A percentile compares a stretch with the other conserved stretches of the same genome.
These are phyloP conservation scores for Shargacucullia verbasci DNA, from an alignment of 2,888 invertebrate species.

Conservation along the genomic window DNA sequence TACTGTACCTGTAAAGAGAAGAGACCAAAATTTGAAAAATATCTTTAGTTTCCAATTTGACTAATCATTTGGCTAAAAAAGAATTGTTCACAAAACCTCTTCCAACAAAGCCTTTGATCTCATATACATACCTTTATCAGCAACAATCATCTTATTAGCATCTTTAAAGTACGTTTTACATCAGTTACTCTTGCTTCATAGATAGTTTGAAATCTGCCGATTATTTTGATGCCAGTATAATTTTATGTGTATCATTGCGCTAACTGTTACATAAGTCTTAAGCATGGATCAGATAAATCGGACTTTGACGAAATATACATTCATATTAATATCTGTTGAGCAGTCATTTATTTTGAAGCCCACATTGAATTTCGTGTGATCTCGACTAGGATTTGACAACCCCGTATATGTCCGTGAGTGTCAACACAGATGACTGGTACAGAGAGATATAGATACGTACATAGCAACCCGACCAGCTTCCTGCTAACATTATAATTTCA, in stretches of 20 bases:
- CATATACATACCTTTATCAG: constrained; percentile 10
- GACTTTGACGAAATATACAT: constrained; percentile 41
- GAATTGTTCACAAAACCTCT: neutral
- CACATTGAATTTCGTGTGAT: neutral
- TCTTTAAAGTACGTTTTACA: constrained; percentile 18
- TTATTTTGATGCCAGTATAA: constrained; percentile 33
- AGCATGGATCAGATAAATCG: constrained; percentile 27
- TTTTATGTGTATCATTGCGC: constrained; percentile 55
- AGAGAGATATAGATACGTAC: too few relatives aligned
- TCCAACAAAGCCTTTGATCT: constrained; percentile 7
- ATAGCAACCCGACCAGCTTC: too few relatives aligned
- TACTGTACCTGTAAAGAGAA: too few relatives aligned
- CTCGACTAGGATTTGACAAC: neutral
- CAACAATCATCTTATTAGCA: constrained; percentile 27
- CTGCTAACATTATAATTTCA: too few relatives aligned
- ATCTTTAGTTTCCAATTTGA: too few relatives aligned
- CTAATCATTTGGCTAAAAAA: too few relatives aligned
- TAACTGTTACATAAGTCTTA: constrained; percentile 47
- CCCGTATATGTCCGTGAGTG: too few relatives aligned
- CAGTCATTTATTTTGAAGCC: constrained; percentile 24
- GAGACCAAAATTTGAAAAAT: too few relatives aligned
- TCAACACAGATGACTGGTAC: too few relatives aligned
- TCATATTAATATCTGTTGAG: constrained; percentile 23
- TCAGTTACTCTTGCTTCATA: constrained; percentile 44
- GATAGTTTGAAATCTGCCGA: constrained; percentile 36